Conservation (phyloP, 2,888 invertebrate genomes). For the Morpho achilles region DNA sequence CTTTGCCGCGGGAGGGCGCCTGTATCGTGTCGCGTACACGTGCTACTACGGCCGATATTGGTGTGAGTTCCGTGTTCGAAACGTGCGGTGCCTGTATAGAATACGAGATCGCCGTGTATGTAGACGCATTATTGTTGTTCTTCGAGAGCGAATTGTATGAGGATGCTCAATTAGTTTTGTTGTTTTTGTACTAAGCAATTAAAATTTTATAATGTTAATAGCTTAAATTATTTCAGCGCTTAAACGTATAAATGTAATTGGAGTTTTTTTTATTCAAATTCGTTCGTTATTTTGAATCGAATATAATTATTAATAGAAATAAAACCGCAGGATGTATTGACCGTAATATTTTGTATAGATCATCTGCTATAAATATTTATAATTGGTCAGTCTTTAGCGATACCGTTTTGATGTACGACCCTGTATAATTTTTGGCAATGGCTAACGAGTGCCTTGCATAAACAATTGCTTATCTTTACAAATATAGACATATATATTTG, state of each 20-base stretch:
- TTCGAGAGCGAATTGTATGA: conserved; percentile 55
- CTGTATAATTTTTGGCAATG: conserved; percentile 36
- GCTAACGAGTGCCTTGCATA: conserved; percentile 25
- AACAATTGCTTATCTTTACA: no score
- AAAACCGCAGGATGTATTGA: conserved; percentile 28
- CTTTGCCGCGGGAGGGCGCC: conserved; percentile 72
- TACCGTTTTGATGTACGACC: conserved; percentile 41
- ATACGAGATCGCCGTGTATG: conserved; percentile 57
- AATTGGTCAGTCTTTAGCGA: conserved; percentile 37
- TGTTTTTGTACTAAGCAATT: neutral
- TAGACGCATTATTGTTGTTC: conserved; percentile 64
- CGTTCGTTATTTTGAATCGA: conserved; percentile 18
- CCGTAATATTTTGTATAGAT: conserved; percentile 41
- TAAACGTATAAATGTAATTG: neutral
- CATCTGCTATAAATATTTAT: conserved; percentile 51
- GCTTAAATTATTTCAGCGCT: neutral
- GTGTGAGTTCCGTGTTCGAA: conserved; percentile 63
- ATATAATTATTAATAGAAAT: conserved; percentile 17
- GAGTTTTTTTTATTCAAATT: neutral
- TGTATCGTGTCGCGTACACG: conserved; percentile 39
- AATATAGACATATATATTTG: no score
- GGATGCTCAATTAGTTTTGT: conserved; percentile 36
- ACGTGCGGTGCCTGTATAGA: conserved; percentile 60
- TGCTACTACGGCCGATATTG: conserved; percentile 38
- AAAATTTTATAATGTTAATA: neutral